These are phyloP conservation scores for Microctonus aethiopoides DNA, from an alignment of 2,888 invertebrate genomes.

Conservation along the genomic window DNA sequence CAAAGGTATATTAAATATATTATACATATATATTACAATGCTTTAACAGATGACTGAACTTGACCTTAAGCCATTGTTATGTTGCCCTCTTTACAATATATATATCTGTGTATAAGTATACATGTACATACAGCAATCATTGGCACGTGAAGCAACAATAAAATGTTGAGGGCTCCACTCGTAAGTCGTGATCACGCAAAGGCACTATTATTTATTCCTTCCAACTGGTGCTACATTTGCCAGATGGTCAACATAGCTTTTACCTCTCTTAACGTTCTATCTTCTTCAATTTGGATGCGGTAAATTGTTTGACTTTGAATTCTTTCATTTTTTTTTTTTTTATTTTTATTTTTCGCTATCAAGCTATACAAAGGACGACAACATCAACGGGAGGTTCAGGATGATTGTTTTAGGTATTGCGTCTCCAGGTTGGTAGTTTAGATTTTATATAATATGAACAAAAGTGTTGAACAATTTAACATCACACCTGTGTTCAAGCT, in stretches of 20 bases:
- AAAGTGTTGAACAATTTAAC: conserved; percentile 1
- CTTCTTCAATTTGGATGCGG: conserved; percentile 8
- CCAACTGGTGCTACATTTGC: conserved; percentile 42
- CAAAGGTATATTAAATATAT: background rate
- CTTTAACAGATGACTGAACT: conserved; percentile 1
- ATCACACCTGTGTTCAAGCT: background rate
- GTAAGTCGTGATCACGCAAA: conserved; percentile 46
- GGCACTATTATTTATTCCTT: conserved; percentile 43
- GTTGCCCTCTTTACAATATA: background rate
- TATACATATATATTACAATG: background rate
- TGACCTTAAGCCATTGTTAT: background rate
- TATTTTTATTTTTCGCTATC: background rate
- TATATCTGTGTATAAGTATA: too few species aligned
- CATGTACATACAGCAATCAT: conserved; percentile 44
- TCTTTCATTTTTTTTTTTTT: background rate
- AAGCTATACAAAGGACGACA: background rate
- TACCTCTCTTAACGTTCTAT: background rate
- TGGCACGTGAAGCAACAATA: conserved; percentile 45
- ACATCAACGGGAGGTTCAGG: background rate
- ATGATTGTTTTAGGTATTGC: background rate
- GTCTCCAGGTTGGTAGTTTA: background rate
- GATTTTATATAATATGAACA: background rate
- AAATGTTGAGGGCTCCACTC: conserved; percentile 33
- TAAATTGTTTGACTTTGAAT: background rate
- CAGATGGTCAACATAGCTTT: conserved; percentile 45